Evolutionary conservation across 2,113 vertebrate genomes (phyloP), one percentile per base, ranked within the genome.

Genomic region (Oryzias celebensis): DNA sequence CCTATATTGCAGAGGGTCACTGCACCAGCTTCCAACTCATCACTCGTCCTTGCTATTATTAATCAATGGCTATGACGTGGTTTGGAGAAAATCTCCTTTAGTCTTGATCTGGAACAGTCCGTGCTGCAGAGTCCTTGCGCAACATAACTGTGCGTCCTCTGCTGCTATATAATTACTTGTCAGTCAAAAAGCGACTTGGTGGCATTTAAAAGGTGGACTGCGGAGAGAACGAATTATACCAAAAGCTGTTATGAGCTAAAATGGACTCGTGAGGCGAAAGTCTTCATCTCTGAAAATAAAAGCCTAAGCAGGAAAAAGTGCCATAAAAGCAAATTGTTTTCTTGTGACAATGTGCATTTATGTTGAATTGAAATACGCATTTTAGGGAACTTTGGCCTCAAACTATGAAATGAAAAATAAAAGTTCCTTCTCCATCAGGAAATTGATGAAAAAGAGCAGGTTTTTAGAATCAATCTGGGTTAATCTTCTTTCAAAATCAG

Each of bases 21-120:
- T 7, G 8, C 59, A 47, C 62, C 41, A 59, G 62, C 42, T 44
- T 28, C 20, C 54, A 46, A 28, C 59, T 77, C 55, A 8, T 43
- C 50, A 63, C 18, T 64, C 7, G 24, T 62, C 77, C 73, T 78
- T 72, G 24, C 50, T 60, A 56, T 76, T 75, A 68, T 80, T 75
- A 75, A 79, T 56, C 61, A 74, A 79, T 64, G 61, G 41, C 69
- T 71, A 68, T 80, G 67, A 83, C 78, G 58, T 66, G 65, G 83
- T 83, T 78, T 65, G 42, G 56, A 77, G 80, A 71, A 82, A 83
- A 86, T 80, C 83, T 58, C 71, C 60, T 85, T 84, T 55, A 68
- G 44, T 62, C 42, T 31, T 62, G 28, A 74, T 73, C 52, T 52
- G 47, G 79, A 72, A 76, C 68, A 71, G 51, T 62, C 53, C 62